Percentiles rank a stretch among this genome's conserved stretches.
These are phyloP conservation scores for Cryptocheilus praepositus DNA, from an alignment of 2,888 invertebrate species.

Conservation along the genomic window DNA sequence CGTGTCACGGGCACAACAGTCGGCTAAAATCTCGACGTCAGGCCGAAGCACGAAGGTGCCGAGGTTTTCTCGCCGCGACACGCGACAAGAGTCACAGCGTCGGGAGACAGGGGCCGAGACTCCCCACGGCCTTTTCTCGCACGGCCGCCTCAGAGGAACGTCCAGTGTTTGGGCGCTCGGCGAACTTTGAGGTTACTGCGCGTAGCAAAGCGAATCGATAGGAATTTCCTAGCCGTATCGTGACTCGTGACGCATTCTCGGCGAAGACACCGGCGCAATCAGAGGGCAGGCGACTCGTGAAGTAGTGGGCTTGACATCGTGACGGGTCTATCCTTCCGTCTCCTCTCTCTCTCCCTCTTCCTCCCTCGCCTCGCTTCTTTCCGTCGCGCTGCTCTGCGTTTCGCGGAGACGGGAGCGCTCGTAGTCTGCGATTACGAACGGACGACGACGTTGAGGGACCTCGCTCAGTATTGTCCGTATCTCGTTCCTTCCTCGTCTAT, in stretches of 20 bases:
- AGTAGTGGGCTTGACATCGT: conserved; percentile 45
- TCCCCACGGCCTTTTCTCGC: conserved; percentile 28
- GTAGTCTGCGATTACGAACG: conserved; percentile 45
- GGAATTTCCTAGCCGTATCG: conserved; percentile 17
- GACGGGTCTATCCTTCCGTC: conserved; percentile 29
- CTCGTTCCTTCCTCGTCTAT: conserved; percentile 16
- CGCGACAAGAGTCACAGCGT: conserved; percentile 4
- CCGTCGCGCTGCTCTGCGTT: conserved; percentile 2
- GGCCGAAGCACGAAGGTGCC: conserved; percentile 11
- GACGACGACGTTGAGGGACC: conserved; percentile 43
- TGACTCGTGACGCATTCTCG: conserved; percentile 16
- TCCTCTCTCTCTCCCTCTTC: conserved; percentile 18
- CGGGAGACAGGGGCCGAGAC: conserved; percentile 17
- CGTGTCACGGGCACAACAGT: conserved; percentile 37
- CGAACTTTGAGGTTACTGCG: conserved; percentile 39
- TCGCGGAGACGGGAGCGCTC: conserved; percentile 36
- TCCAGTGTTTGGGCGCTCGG: conserved; percentile 12
- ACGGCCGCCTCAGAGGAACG: conserved; percentile 22
- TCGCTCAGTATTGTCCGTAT: conserved; percentile 36
- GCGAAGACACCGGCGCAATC: conserved; percentile 25
- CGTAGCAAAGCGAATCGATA: conserved; percentile 23
- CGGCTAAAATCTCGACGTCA: conserved; percentile 19
- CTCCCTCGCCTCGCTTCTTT: conserved; percentile 3
- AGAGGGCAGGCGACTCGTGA: conserved; percentile 34
- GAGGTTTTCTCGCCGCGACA: conserved; percentile 28